Conservation (phyloP, 2,113 vertebrate species). For the Pluvianellus socialis region DNA sequence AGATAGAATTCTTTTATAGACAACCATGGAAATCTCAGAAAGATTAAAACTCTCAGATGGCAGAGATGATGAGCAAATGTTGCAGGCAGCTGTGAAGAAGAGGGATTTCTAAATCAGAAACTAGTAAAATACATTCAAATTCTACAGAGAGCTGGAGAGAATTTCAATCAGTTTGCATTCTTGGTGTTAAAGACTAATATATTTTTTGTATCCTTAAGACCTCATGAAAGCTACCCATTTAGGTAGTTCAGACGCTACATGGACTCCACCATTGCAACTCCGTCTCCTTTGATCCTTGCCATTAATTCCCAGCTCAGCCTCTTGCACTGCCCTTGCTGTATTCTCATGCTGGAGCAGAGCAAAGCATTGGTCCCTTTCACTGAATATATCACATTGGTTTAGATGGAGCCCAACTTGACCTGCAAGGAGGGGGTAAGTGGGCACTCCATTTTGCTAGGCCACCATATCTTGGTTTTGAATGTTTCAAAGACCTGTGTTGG, state of each 20-base stretch:
- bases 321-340: not conserved
- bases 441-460: not conserved
- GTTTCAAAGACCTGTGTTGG: not conserved
- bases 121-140: not conserved
- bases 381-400: not conserved
- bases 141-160: not conserved
- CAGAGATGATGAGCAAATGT: not conserved
- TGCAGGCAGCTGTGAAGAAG: not conserved
- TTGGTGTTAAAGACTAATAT: not conserved
- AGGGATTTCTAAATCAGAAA: not conserved
- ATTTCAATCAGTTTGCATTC: not conserved
- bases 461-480: not conserved
- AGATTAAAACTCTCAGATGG: not conserved
- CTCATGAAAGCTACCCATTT: not conserved
- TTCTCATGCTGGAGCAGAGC: not conserved
- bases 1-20: not conserved
- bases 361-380: not conserved
- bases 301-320: not conserved
- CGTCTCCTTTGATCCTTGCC: not conserved
- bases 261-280: not conserved
- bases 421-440: not conserved
- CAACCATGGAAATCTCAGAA: not conserved
- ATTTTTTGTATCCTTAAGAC: not conserved
- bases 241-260: not conserved
- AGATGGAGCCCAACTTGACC: not conserved